These are phyloP conservation scores for Drosophila nr. fundita DNA, from an alignment of 2,888 invertebrate species.

Conservation along the genomic window DNA sequence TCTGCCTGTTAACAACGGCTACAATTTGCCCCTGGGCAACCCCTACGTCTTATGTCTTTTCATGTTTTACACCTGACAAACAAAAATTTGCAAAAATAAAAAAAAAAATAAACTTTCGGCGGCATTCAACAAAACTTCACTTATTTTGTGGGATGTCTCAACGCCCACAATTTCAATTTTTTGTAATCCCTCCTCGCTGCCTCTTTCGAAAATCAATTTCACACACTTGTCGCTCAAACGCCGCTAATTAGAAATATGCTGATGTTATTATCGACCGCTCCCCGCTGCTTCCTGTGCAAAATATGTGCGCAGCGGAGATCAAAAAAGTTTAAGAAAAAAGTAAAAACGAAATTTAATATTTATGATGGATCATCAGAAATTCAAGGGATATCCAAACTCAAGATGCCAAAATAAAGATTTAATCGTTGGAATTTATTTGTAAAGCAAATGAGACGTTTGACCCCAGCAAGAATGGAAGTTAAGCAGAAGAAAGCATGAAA, in stretches of 20 bases:
- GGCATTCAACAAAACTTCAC: slow-evolving; percentile 29
- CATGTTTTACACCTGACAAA: slow-evolving; percentile 31
- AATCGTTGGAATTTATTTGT: slow-evolving; percentile 19
- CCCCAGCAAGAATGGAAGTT: not conserved
- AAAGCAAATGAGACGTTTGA: slow-evolving; percentile 1
- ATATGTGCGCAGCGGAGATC: slow-evolving; percentile 42
- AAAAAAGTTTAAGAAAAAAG: slow-evolving; percentile 3
- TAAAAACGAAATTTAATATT: slow-evolving; percentile 32
- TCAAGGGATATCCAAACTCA: slow-evolving; percentile 1
- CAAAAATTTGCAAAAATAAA: slow-evolving; percentile 18
- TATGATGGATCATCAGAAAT: slow-evolving; percentile 51
- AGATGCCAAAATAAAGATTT: slow-evolving; percentile 16
- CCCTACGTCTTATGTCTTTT: slow-evolving; percentile 5
- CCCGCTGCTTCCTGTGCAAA: slow-evolving; percentile 44
- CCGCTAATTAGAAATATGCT: slow-evolving; percentile 59
- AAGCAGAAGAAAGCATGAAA: slow-evolving; percentile 43
- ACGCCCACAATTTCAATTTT: slow-evolving; percentile 27
- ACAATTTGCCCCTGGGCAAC: slow-evolving; percentile 37
- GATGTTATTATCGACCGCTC: slow-evolving; percentile 56
- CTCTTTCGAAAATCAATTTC: slow-evolving; percentile 63
- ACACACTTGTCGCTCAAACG: slow-evolving; percentile 72
- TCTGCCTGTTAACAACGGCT: slow-evolving; percentile 49
- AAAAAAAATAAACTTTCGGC: slow-evolving; percentile 4
- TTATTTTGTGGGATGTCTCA: slow-evolving; percentile 33
- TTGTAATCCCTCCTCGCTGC: slow-evolving; percentile 1